These are phyloP conservation scores for Mesoclemmys tuberculata DNA, from an alignment of 2,113 vertebrate genomes.

Conservation along the genomic window DNA sequence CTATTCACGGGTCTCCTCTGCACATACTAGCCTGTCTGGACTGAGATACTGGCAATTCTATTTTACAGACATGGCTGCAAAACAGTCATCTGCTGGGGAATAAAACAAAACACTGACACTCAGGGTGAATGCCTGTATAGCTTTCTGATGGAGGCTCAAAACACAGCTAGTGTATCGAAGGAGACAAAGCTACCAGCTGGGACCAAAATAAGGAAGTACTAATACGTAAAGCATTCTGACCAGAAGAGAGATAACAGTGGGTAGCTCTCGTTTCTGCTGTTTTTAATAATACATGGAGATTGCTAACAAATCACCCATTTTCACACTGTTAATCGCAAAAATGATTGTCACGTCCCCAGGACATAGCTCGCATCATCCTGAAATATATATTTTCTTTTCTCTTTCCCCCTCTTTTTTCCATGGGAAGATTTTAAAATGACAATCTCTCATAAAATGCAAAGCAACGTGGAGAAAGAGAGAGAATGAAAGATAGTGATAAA, in stretches of 20 bases:
- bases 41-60: neutral
- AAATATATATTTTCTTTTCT: slow-evolving; percentile 33
- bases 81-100: neutral
- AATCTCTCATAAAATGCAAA: neutral
- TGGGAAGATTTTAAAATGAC: neutral
- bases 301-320: slow-evolving; percentile 56
- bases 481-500: neutral
- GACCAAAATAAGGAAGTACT: slow-evolving; percentile 27
- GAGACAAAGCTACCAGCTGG: slow-evolving; percentile 34
- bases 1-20: neutral
- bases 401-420: neutral
- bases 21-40: slow-evolving; percentile 22
- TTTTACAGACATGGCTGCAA: neutral
- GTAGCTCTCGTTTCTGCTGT: slow-evolving; percentile 28
- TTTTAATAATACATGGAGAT: slow-evolving; percentile 43
- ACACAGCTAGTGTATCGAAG: neutral
- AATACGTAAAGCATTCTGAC: neutral
- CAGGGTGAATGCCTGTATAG: neutral
- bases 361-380: slow-evolving; percentile 55
- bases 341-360: slow-evolving; percentile 57
- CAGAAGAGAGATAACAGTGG: slow-evolving; percentile 2
- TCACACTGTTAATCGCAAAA: slow-evolving; percentile 65
- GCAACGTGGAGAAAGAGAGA: neutral
- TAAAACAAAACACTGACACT: neutral
- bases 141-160: slow-evolving; percentile 51